These are phyloP conservation scores for Diorhabda elongata DNA, from an alignment of 1,140 invertebrate genomes.

Conservation along the genomic window DNA sequence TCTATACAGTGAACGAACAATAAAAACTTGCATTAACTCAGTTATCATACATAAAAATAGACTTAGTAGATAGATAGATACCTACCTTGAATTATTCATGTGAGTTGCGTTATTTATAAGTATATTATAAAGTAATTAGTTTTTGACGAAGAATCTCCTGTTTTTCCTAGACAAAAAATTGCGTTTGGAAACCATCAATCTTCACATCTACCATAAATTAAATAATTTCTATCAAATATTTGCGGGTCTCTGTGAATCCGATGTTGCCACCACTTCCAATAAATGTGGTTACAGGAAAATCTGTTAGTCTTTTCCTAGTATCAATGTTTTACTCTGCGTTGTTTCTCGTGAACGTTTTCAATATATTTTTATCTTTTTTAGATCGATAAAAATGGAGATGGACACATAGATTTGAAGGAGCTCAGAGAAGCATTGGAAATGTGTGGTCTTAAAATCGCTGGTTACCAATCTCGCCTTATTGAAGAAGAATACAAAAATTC, in stretches of 20 bases:
- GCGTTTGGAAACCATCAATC: no score
- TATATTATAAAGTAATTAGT: no score
- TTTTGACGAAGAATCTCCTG: no score
- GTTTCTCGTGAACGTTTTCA: not conserved
- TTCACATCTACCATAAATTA: not conserved
- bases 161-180: no score
- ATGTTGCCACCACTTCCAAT: not conserved
- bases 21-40: no score
- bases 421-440: constrained; percentile 84
- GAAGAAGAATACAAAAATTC: constrained; percentile 82
- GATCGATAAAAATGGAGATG: constrained; percentile 89
- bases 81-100: no score
- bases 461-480: constrained; percentile 85
- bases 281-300: not conserved
- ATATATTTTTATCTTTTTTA: constrained; percentile 50
- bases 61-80: no score
- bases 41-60: no score
- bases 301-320: not conserved
- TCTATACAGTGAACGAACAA: no score
- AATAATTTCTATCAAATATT: not conserved
- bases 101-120: no score
- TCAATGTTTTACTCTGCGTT: not conserved
- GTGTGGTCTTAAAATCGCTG: constrained; percentile 89
- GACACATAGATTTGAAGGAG: constrained; percentile 84
- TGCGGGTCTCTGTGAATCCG: not conserved